A percentile compares a stretch with the other conserved stretches of the same genome.
These are phyloP conservation scores for Megathymus violae DNA, from an alignment of 1,140 invertebrate genomes.

Conservation along the genomic window DNA sequence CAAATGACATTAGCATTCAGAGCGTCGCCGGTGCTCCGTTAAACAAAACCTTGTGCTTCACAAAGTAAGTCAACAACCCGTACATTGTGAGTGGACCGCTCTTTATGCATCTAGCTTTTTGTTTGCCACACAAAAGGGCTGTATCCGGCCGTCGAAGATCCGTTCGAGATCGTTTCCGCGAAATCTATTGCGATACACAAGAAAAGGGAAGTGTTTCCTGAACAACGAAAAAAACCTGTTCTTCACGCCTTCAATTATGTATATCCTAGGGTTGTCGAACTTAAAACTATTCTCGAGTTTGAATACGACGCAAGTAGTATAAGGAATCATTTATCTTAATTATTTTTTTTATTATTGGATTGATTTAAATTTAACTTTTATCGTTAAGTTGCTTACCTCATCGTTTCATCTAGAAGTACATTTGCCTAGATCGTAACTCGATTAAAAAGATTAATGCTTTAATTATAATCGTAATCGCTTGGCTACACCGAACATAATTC, in stretches of 20 bases:
- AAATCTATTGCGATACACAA: conserved; percentile 78
- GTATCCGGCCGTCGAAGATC: conserved; percentile 70
- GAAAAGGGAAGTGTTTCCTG: conserved; percentile 79
- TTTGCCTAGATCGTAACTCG: neutral
- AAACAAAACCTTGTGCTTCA: conserved; percentile 54
- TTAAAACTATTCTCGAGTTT: too few relatives aligned
- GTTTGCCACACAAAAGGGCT: conserved; percentile 73
- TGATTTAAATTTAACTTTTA: too few relatives aligned
- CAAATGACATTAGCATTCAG: conserved; percentile 56
- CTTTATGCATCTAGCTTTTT: conserved; percentile 55
- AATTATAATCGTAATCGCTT: conserved; percentile 21
- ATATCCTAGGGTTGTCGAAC: conserved; percentile 49
- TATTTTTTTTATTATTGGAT: too few relatives aligned
- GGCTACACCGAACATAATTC: neutral
- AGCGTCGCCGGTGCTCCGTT: conserved; percentile 48
- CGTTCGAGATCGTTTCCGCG: conserved; percentile 65
- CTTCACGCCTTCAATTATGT: conserved; percentile 54
- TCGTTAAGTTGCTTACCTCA: too few relatives aligned
- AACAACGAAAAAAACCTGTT: conserved; percentile 71
- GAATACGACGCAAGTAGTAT: neutral
- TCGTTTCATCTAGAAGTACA: neutral
- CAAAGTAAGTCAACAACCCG: conserved; percentile 69
- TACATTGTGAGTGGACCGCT: conserved; percentile 55
- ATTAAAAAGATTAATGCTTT: conserved; percentile 22
- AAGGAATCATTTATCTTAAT: neutral